Conservation (phyloP, 2,113 vertebrate species). For the Halichoerus grypus region DNA sequence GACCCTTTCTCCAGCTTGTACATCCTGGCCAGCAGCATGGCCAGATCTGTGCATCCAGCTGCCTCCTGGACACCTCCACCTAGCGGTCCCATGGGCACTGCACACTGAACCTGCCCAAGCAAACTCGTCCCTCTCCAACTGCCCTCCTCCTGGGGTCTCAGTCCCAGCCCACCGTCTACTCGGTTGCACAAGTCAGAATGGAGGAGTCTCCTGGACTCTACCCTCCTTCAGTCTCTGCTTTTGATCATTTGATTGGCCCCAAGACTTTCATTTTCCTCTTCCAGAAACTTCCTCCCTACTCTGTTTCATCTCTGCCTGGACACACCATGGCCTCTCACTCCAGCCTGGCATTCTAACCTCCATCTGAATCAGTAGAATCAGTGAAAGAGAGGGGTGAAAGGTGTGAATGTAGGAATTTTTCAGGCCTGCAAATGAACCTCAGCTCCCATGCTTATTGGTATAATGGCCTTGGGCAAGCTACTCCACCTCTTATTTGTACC, state of each 20-base stretch:
- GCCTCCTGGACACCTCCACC: neutral
- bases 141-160: neutral
- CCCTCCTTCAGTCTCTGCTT: neutral
- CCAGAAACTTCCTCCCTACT: neutral
- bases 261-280: neutral
- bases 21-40: neutral
- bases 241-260: neutral
- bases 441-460: neutral
- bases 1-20: neutral
- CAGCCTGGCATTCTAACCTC: neutral
- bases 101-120: neutral
- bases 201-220: neutral
- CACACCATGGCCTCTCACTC: neutral
- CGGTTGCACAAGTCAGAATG: neutral
- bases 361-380: too few species aligned
- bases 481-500: neutral
- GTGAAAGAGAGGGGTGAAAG: neutral
- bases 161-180: accelerated
- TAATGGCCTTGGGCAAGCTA: neutral
- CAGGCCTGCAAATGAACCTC: neutral
- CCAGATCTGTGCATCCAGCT: neutral
- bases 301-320: neutral
- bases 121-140: neutral
- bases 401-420: accelerated
- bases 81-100: neutral